Percentiles rank a stretch among this genome's conserved stretches.
Conservation (phyloP, 2,888 invertebrate species). For the Torymus tubicola region DNA sequence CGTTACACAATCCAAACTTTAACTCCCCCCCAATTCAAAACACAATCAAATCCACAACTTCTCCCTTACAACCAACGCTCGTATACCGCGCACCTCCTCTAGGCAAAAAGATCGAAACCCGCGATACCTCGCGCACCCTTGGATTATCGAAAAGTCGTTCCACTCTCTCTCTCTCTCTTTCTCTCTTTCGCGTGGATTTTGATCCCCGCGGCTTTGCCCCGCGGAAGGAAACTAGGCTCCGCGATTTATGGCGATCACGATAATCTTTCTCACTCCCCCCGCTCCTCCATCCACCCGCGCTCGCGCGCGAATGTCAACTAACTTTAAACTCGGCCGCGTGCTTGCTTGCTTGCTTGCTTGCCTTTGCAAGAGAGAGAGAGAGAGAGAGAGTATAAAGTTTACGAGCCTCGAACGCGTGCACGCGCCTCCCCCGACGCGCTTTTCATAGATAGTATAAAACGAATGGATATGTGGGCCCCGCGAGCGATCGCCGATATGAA, state of each 20-base stretch:
- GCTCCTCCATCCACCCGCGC: background rate
- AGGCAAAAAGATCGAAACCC: constrained; percentile 5
- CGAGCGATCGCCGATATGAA: constrained; percentile 50
- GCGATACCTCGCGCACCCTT: constrained; percentile 20
- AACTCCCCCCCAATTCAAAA: background rate
- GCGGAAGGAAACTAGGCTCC: constrained; percentile 1
- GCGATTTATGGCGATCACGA: constrained; percentile 58
- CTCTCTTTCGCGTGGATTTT: constrained; percentile 22
- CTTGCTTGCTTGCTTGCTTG: background rate
- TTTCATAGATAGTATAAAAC: constrained; percentile 53
- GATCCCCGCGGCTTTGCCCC: constrained; percentile 37
- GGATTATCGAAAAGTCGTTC: constrained; percentile 48
- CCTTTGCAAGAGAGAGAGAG: too few relatives aligned
- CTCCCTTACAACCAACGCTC: too few relatives aligned
- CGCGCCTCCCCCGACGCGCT: constrained; percentile 29
- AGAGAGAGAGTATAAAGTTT: constrained; percentile 35
- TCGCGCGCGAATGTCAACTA: constrained; percentile 47
- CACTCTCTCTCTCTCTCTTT: background rate
- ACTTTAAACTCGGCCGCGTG: constrained; percentile 48
- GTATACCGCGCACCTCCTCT: background rate
- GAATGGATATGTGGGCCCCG: constrained; percentile 46
- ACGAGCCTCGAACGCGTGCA: constrained; percentile 29
- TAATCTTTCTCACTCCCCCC: constrained; percentile 34
- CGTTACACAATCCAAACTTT: background rate
- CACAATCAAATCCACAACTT: background rate